A percentile compares a stretch with the other conserved stretches of the same genome.
Conservation (phyloP, 2,888 invertebrate genomes). For the Isotomurus palustris region DNA sequence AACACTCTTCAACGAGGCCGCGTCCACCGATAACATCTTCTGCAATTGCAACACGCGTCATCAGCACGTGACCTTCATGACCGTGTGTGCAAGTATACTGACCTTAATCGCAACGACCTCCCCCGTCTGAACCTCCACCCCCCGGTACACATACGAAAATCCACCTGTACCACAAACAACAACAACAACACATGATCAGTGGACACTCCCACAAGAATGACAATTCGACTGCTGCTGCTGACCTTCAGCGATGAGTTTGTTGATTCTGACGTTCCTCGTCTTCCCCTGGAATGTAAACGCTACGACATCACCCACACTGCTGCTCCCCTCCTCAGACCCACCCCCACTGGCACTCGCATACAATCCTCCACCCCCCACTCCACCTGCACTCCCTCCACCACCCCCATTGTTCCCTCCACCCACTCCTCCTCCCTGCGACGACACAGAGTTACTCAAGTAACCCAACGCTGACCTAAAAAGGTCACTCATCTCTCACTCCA, state of each 20-base stretch:
- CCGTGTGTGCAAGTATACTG: background rate
- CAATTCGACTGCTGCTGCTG: background rate
- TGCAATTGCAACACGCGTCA: conserved; percentile 13
- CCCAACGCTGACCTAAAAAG: conserved; percentile 39
- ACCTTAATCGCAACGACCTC: conserved; percentile 41
- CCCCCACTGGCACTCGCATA: conserved; percentile 4
- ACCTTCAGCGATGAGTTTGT: conserved; percentile 41
- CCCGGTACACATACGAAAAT: conserved; percentile 42
- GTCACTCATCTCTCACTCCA: conserved; percentile 33
- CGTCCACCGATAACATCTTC: conserved; percentile 42
- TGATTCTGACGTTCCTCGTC: conserved; percentile 27
- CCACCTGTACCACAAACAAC: conserved; percentile 33
- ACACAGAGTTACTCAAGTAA: conserved; percentile 26
- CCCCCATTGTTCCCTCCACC: background rate
- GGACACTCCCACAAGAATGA: background rate
- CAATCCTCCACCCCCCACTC: background rate
- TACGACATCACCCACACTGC: conserved; percentile 29
- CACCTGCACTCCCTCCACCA: background rate
- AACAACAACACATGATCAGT: background rate
- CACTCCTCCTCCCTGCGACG: conserved; percentile 2
- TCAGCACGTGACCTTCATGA: background rate
- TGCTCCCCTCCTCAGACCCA: conserved; percentile 11
- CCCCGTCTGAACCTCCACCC: conserved; percentile 29
- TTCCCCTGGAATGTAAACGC: conserved; percentile 19
- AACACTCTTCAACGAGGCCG: conserved; percentile 32